Evolutionary conservation across 2,888 invertebrate genomes (phyloP).

Genomic region (Caenorhabditis zanzibari): DNA sequence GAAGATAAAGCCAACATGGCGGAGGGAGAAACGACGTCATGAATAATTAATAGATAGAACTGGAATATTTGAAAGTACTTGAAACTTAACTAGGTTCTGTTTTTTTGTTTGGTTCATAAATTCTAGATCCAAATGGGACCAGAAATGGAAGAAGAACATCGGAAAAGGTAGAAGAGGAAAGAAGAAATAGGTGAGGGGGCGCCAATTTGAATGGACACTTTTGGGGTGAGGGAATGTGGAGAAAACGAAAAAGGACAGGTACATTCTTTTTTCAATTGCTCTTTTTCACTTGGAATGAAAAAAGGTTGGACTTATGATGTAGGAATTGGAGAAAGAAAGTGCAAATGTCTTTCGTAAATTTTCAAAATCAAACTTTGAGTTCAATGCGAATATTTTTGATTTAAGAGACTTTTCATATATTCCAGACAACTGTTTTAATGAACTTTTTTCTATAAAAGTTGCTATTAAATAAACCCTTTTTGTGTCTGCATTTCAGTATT

Average conservation of each 20-base stretch:
- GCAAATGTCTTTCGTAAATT: background rate
- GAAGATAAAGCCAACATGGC: slow-evolving; percentile 59
- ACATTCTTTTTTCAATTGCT: slow-evolving; percentile 48
- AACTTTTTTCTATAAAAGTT: slow-evolving; percentile 1
- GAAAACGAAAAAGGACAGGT: slow-evolving; percentile 37
- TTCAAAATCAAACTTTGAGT: background rate
- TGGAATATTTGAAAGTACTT: slow-evolving; percentile 54
- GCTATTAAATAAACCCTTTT: background rate
- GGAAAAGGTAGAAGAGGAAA: slow-evolving; percentile 26
- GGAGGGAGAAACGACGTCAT: slow-evolving; percentile 42
- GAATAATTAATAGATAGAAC: slow-evolving; percentile 65
- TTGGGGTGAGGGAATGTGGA: slow-evolving; percentile 22
- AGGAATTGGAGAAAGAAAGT: slow-evolving; percentile 1
- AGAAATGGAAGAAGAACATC: background rate
- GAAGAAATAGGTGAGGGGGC: slow-evolving; percentile 28
- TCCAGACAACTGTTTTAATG: slow-evolving; percentile 22
- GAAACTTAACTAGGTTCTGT: slow-evolving; percentile 4
- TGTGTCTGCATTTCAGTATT: background rate
- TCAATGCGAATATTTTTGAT: too few species aligned
- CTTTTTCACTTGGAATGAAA: slow-evolving; percentile 31
- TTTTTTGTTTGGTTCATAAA: background rate
- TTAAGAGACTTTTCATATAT: too few species aligned
- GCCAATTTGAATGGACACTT: slow-evolving; percentile 50
- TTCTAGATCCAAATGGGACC: background rate
- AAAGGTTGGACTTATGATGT: background rate